Evolutionary conservation across 2,113 vertebrate species (phyloP).

Genomic region (Hippocampus comes): DNA sequence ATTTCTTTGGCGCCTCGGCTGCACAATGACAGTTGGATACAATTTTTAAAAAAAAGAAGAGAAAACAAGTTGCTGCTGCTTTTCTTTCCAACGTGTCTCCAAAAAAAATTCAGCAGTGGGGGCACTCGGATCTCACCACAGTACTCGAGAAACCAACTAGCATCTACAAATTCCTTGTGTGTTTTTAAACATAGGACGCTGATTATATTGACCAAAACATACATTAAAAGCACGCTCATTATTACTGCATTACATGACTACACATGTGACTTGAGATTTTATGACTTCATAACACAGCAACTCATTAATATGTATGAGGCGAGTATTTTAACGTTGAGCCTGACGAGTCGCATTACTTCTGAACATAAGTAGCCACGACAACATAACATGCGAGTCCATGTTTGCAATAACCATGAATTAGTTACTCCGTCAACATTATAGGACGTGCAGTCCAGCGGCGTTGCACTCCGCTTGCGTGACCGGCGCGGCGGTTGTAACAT

Average conservation of each 20-base stretch:
- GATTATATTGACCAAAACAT: not conserved
- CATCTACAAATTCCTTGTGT: not conserved
- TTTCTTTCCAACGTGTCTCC: not conserved
- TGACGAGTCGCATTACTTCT: not conserved
- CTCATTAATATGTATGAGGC: not conserved
- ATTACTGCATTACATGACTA: not conserved
- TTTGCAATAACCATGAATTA: not conserved
- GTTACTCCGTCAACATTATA: not conserved
- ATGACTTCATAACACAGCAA: not conserved
- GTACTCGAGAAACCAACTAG: not conserved
- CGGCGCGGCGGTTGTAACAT: not conserved
- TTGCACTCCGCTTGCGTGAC: not conserved
- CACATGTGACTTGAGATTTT: not conserved
- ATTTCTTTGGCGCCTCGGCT: conserved; percentile 24
- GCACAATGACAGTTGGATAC: conserved; percentile 33
- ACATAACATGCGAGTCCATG: not conserved
- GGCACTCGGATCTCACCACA: not conserved
- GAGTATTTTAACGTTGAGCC: not conserved
- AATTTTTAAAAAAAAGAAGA: conserved; percentile 20
- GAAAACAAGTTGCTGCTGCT: conserved; percentile 19
- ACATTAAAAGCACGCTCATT: not conserved
- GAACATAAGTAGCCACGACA: not conserved
- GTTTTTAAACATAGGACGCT: not conserved
- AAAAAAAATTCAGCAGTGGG: too few relatives aligned
- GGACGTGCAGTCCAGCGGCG: not conserved